Evolutionary conservation across 2,113 vertebrate genomes (phyloP).

Genomic region (Actenoides hombroni): DNA sequence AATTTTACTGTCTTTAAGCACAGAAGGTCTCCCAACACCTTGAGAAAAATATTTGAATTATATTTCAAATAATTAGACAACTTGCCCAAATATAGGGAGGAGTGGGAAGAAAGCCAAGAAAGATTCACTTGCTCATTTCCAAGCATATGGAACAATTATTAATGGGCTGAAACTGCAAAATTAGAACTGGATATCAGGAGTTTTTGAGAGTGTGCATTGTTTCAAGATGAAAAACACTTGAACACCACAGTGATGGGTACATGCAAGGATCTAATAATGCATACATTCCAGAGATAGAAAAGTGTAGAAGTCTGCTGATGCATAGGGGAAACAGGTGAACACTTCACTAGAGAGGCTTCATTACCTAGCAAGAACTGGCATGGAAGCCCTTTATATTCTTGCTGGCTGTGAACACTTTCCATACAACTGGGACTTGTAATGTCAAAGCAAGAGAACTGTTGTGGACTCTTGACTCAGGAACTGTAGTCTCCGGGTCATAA

Average conservation of each 20-base stretch:
- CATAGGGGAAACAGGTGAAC: slow-evolving; percentile 5
- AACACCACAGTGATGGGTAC: background rate
- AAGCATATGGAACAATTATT: slow-evolving; percentile 49
- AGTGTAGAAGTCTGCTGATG: background rate
- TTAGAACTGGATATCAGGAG: background rate
- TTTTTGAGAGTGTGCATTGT: background rate
- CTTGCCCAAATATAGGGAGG: background rate
- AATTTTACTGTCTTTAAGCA: background rate
- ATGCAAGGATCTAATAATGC: background rate
- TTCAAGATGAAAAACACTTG: background rate
- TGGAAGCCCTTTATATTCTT: background rate
- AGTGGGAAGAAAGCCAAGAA: slow-evolving; percentile 23
- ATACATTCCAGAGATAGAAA: background rate
- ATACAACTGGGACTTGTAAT: background rate
- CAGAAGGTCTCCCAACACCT: background rate
- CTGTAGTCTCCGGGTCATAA: background rate
- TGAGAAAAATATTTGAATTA: background rate
- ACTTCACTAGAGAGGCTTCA: background rate
- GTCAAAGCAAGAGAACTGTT: background rate
- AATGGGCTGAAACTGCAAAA: slow-evolving; percentile 5
- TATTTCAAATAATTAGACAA: slow-evolving; percentile 2
- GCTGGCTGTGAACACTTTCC: background rate
- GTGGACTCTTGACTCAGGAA: background rate
- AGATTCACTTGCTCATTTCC: slow-evolving; percentile 11
- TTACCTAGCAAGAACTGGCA: background rate